A percentile compares a stretch with the other conserved stretches of the same genome.
Evolutionary conservation across 2,888 invertebrate genomes (phyloP).

Genomic region (Gastracanthus pulcherrimus): DNA sequence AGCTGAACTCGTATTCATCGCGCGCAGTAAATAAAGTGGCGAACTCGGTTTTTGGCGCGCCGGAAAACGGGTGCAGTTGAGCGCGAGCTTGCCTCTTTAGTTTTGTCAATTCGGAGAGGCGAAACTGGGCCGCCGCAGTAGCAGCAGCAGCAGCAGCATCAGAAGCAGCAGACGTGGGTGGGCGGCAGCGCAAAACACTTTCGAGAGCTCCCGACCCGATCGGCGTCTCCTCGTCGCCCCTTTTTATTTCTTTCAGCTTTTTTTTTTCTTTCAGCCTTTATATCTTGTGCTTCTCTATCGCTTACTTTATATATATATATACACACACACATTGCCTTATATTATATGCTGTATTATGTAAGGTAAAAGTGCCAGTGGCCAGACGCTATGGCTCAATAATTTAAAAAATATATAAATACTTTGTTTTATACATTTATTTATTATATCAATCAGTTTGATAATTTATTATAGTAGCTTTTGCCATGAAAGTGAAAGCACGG

Average conservation of each 20-base stretch:
- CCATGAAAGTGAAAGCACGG: too few species aligned
- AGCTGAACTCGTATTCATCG: too few species aligned
- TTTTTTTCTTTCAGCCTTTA: background rate
- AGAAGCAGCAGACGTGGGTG: conserved; percentile 33
- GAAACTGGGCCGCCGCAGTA: conserved; percentile 10
- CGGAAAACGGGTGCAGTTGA: background rate
- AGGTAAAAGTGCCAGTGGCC: background rate
- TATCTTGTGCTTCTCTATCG: conserved; percentile 11
- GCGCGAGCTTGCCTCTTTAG: background rate
- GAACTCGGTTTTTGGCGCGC: conserved; percentile 1
- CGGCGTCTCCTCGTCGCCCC: conserved; percentile 8
- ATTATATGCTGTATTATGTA: too few species aligned
- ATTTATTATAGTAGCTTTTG: too few species aligned
- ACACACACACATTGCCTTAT: too few species aligned
- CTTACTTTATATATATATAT: background rate
- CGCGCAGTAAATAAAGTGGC: background rate
- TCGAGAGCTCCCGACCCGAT: background rate
- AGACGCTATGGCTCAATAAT: background rate
- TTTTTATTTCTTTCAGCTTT: conserved; percentile 11
- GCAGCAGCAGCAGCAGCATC: background rate
- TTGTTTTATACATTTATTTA: too few species aligned
- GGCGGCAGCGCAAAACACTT: conserved; percentile 8
- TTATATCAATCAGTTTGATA: too few species aligned
- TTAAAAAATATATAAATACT: too few species aligned
- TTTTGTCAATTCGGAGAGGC: conserved; percentile 31